Percentiles rank a stretch among this genome's conserved stretches.
Evolutionary conservation across 2,888 invertebrate species (phyloP).

Genomic region (Phengaris arion): DNA sequence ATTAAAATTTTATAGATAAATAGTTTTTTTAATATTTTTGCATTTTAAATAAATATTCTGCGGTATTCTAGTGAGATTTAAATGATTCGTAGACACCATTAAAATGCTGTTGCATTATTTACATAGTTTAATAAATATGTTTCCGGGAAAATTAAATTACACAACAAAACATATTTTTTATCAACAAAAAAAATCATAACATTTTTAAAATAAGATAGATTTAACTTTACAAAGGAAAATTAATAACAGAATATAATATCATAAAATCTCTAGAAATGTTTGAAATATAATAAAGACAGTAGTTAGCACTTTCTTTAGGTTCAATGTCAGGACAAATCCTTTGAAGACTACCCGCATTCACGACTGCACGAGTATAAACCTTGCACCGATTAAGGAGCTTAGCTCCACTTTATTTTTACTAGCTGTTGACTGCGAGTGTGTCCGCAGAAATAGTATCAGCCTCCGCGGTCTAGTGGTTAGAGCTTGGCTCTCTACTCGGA

Average conservation of each 20-base stretch:
- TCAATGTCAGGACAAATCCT: conserved; percentile 12
- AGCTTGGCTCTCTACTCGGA: too few relatives aligned
- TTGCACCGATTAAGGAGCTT: conserved; percentile 7
- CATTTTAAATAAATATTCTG: neutral
- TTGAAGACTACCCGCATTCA: conserved; percentile 10
- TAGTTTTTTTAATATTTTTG: neutral
- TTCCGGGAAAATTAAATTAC: neutral
- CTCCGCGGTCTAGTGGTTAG: too few relatives aligned
- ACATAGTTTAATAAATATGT: neutral
- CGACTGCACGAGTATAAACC: neutral
- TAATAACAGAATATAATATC: too few relatives aligned
- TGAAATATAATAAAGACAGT: neutral
- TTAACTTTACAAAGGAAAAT: too few relatives aligned
- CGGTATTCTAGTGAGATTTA: neutral
- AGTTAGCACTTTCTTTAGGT: neutral
- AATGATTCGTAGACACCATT: neutral
- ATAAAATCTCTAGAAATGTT: neutral
- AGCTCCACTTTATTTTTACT: conserved; percentile 10
- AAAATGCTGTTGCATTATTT: neutral
- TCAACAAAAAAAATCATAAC: neutral
- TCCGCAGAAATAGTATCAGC: neutral
- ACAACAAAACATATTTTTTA: neutral
- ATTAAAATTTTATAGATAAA: too few relatives aligned
- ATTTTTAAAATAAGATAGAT: neutral
- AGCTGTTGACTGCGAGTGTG: neutral